Conservation (phyloP, 2,888 invertebrate species). For the Scotopteryx bipunctaria region DNA sequence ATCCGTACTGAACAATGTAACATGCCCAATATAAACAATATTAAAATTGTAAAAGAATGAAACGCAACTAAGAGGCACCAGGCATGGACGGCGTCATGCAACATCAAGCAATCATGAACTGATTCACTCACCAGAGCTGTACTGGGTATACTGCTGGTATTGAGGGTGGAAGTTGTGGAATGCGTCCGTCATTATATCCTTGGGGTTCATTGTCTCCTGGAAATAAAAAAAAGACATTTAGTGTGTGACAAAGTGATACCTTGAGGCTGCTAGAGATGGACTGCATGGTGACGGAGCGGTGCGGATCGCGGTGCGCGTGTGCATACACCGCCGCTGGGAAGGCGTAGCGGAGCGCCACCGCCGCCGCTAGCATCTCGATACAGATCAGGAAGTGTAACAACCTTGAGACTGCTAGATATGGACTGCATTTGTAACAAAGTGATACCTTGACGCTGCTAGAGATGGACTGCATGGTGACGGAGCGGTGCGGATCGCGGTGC, state of each 20-base stretch:
- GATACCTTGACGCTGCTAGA: slow-evolving; percentile 97
- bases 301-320: slow-evolving; percentile 91
- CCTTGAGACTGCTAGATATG: slow-evolving; percentile 99
- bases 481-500: slow-evolving; percentile 92
- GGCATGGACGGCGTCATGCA: slow-evolving; percentile 50
- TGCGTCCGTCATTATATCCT: slow-evolving; percentile 99
- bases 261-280: slow-evolving; percentile 99
- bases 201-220: slow-evolving; percentile 98
- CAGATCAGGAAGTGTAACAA: slow-evolving; percentile 97
- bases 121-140: slow-evolving; percentile 91
- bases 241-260: neutral
- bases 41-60: slow-evolving; percentile 14
- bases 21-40: no score
- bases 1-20: no score
- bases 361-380: slow-evolving; percentile 99
- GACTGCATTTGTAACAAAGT: slow-evolving; percentile 99
- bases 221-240: slow-evolving; percentile 21
- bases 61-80: slow-evolving; percentile 62
- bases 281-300: slow-evolving; percentile 98
- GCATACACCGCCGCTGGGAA: slow-evolving; percentile 96
- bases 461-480: slow-evolving; percentile 99
- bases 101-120: slow-evolving; percentile 8
- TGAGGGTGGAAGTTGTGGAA: slow-evolving; percentile 99
- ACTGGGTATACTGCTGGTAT: slow-evolving; percentile 99
- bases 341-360: slow-evolving; percentile 97